Percentiles rank a stretch among this genome's conserved stretches.
Evolutionary conservation across 2,113 vertebrate genomes (phyloP).

Genomic region (Syngnathus scovelli): DNA sequence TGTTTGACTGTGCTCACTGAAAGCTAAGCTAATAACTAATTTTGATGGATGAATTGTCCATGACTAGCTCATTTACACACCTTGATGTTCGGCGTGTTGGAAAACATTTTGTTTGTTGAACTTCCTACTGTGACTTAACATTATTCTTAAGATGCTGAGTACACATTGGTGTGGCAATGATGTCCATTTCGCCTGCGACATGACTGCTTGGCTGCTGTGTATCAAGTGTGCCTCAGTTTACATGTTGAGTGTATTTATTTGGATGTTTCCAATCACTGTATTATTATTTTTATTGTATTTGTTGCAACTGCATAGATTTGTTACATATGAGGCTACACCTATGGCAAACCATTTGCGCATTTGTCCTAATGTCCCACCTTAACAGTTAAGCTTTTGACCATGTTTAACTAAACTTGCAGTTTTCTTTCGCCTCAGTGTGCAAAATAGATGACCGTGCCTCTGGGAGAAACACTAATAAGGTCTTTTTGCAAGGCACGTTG

Average conservation of each 20-base stretch:
- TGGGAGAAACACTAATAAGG: slow-evolving; percentile 8
- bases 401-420: slow-evolving; percentile 25
- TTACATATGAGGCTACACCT: slow-evolving; percentile 14
- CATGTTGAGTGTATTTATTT: slow-evolving; percentile 60
- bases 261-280: slow-evolving; percentile 29
- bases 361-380: slow-evolving; percentile 30
- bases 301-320: slow-evolving; percentile 11
- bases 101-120: slow-evolving; percentile 10
- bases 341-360: background rate
- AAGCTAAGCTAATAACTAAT: background rate
- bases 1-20: background rate
- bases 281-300: slow-evolving; percentile 4
- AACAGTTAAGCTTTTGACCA: slow-evolving; percentile 16
- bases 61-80: background rate
- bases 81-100: background rate
- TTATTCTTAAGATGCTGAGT: slow-evolving; percentile 10
- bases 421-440: background rate
- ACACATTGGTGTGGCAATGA: slow-evolving; percentile 7
- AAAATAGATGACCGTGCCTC: slow-evolving; percentile 20
- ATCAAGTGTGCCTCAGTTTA: slow-evolving; percentile 35
- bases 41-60: background rate
- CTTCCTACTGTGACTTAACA: slow-evolving; percentile 8
- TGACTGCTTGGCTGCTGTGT: slow-evolving; percentile 16
- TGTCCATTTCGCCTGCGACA: slow-evolving; percentile 14
- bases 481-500: background rate